phyloP scores from a whole-genome alignment of 2,797 vertebrate genomes.

The Hypotaenidia okinawae region DNA sequence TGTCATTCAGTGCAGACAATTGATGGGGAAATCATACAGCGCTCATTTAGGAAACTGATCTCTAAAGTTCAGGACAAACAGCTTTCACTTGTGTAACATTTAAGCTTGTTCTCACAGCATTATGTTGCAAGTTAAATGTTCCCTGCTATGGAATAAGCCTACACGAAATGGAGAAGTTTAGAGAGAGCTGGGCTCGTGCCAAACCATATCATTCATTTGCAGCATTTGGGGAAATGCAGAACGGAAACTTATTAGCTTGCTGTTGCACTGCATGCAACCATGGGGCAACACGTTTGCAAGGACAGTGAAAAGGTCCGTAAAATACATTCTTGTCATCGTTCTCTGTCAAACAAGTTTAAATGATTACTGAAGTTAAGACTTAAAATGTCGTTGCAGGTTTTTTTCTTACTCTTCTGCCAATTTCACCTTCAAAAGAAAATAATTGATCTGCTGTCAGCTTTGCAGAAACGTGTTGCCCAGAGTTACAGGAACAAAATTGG shows the following conservation, averaged over 20 bases:
- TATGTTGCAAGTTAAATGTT: constrained; percentile 65
- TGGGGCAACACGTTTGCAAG: neutral
- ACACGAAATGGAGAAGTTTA: constrained; percentile 72
- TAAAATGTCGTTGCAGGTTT: neutral
- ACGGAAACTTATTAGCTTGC: constrained; percentile 59
- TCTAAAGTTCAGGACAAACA: constrained; percentile 70
- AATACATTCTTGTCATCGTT: neutral
- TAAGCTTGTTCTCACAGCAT: constrained; percentile 54
- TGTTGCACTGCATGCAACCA: neutral
- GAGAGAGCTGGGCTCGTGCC: constrained; percentile 49
- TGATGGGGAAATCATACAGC: constrained; percentile 66
- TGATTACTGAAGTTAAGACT: neutral
- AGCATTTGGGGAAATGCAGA: constrained; percentile 56
- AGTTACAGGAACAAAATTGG: neutral
- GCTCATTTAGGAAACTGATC: constrained; percentile 73
- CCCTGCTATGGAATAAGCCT: constrained; percentile 61
- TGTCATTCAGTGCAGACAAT: constrained; percentile 57
- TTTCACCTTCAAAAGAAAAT: neutral
- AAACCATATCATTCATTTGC: constrained; percentile 68
- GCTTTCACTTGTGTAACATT: constrained; percentile 64
- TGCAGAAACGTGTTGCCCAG: neutral
- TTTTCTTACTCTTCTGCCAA: neutral
- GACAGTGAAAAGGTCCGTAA: constrained; percentile 50
- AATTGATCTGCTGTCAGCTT: neutral
- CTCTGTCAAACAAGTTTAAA: neutral